These are phyloP conservation scores for Zenarchopterus dispar DNA, from an alignment of 2,797 vertebrate genomes.

Conservation along the genomic window DNA sequence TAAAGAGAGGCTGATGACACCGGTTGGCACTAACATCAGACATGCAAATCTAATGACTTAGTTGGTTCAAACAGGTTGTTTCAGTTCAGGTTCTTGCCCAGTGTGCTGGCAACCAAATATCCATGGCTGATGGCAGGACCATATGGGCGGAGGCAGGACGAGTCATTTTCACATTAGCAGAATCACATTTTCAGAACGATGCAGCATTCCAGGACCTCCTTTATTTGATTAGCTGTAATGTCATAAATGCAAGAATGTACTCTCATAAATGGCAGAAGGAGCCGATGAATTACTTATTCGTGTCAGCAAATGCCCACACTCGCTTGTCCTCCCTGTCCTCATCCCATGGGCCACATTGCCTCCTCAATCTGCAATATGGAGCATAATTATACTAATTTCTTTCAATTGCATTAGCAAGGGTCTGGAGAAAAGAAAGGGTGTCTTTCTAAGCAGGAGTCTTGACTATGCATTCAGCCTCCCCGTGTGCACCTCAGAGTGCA, in stretches of 20 bases:
- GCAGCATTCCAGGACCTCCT: constrained; percentile 75
- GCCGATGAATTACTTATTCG: constrained; percentile 81
- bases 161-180: constrained; percentile 77
- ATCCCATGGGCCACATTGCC: constrained; percentile 74
- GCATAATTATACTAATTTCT: constrained; percentile 88
- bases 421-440: constrained; percentile 82
- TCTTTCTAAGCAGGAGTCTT: constrained; percentile 78
- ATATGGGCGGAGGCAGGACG: constrained; percentile 23
- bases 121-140: constrained; percentile 23
- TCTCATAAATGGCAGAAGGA: constrained; percentile 77
- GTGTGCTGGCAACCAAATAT: constrained; percentile 2
- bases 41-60: constrained; percentile 24
- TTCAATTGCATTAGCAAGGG: constrained; percentile 87
- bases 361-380: constrained; percentile 79
- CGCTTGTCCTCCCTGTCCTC: constrained; percentile 59
- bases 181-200: constrained; percentile 81
- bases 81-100: constrained; percentile 8
- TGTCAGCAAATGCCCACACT: constrained; percentile 82
- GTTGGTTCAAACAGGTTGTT: constrained; percentile 25
- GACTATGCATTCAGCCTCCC: constrained; percentile 62
- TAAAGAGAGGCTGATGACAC: constrained; percentile 31
- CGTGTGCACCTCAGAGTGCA: constrained; percentile 76
- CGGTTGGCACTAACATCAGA: constrained; percentile 22
- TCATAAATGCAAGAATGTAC: constrained; percentile 82
- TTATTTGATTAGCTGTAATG: constrained; percentile 83